Conservation (phyloP, 2,113 vertebrate genomes). For the Pollimyrus isidori region DNA sequence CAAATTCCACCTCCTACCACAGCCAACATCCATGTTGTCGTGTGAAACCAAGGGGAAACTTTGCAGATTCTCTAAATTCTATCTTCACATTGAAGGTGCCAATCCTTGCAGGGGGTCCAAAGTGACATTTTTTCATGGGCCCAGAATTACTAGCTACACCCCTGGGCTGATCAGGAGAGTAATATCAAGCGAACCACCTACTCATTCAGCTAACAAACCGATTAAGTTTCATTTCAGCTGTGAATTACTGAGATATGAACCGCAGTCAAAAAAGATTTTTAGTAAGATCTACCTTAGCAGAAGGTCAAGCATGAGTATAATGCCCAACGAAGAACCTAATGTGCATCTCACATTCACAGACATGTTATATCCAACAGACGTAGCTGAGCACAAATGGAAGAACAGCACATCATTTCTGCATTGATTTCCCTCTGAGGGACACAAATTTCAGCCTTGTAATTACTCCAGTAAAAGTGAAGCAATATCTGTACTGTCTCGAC, state of each 20-base stretch:
- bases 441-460: conserved; percentile 23
- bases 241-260: not conserved
- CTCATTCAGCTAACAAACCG: not conserved
- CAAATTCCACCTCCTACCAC: not conserved
- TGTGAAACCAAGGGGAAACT: not conserved
- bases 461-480: conserved; percentile 10
- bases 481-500: conserved; percentile 7
- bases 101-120: not conserved
- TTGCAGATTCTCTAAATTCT: not conserved
- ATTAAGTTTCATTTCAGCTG: not conserved
- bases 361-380: not conserved
- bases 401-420: conserved; percentile 16
- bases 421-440: conserved; percentile 18
- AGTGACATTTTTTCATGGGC: not conserved
- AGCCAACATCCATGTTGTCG: too few relatives aligned
- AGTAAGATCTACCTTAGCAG: not conserved
- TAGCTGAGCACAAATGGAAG: not conserved
- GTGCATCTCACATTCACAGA: not conserved
- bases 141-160: not conserved
- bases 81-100: not conserved
- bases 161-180: not conserved
- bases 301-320: not conserved
- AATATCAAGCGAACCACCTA: not conserved
- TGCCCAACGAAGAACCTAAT: not conserved
- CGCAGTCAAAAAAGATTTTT: not conserved